These are phyloP conservation scores for Clamator glandarius DNA, from an alignment of 2,797 vertebrate genomes.

Conservation along the genomic window DNA sequence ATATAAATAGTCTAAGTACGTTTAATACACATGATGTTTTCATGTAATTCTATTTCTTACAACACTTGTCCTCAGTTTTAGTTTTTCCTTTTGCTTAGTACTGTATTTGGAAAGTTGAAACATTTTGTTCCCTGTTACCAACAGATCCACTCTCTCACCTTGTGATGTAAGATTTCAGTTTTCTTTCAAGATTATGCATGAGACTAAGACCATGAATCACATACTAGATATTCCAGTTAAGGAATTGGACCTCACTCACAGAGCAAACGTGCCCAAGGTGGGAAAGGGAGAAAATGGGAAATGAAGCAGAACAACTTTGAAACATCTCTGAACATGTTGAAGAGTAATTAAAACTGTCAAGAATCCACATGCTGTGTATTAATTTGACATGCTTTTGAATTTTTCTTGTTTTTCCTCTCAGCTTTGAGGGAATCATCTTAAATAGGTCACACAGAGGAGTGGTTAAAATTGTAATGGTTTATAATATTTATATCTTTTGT, in stretches of 20 bases:
- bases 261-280: neutral
- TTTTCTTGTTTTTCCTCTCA: neutral
- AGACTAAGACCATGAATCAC: conserved; percentile 1
- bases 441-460: neutral
- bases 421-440: neutral
- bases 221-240: neutral
- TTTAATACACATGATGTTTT: neutral
- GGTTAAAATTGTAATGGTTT: neutral
- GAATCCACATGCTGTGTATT: neutral
- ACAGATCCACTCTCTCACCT: neutral
- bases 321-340: conserved; percentile 24
- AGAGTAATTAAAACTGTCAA: conserved; percentile 37
- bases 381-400: neutral
- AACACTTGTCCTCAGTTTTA: neutral
- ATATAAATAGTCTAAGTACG: neutral
- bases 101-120: neutral
- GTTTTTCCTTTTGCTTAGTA: neutral
- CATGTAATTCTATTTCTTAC: neutral
- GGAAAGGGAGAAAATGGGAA: neutral
- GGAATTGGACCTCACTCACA: neutral
- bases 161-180: neutral
- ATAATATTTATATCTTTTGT: neutral
- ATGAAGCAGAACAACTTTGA: neutral
- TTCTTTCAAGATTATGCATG: neutral
- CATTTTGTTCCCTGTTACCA: neutral